Base-by-base conservation (phyloP, 2,797 vertebrate genomes). In the Myripristis murdjan region DNA sequence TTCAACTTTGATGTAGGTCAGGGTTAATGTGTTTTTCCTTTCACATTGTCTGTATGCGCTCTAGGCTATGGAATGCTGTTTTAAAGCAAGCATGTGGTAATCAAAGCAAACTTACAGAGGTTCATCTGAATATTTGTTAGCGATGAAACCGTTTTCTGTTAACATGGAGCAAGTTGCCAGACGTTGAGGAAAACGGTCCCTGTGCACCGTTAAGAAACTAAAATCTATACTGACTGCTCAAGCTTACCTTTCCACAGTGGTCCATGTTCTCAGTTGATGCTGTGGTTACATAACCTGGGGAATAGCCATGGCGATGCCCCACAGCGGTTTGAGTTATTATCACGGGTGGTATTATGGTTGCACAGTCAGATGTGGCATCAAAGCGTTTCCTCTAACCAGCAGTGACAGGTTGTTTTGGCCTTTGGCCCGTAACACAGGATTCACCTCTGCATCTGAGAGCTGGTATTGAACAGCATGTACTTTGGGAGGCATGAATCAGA, bases 1-100 rank as follows among this genome's bases (percentile, higher is more conserved):
- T 24, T 53, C 62, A 61, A 75, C 67, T 67, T 23, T 14, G 73
- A 57, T 80, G 75, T 23, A 63, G 74, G 66, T 79, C 75, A 57
- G 73, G 18, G 48, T 61, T 48, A 46, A 55, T 28, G 14, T 61
- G 59, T 57, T 54, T 33, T 70, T 46, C 48, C 53, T 62, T 16
- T 61, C 57, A 48, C 10, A 11, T 8, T n/a, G 59, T 43, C 62
- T 63, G 80, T 64, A 24, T 33, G 1, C 35, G 31, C 2, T 14
- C 46, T 8, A 16, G 20, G 2, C 8, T 44, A 14, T 11, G 12
- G 28, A 14, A 55, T 48, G 41, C 20, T 52, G 51, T 3, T 54
- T 33, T 44, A 7, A 24, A 39, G 33, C 5, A 16, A 20, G 20
- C 15, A 0, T 5, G 20, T 31, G 1, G n/a, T 7, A 46, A 63